Evolutionary conservation across 2,797 vertebrate genomes (phyloP), one percentile per base, ranked within the genome.

Genomic region (Gadopsis bispinosus): DNA sequence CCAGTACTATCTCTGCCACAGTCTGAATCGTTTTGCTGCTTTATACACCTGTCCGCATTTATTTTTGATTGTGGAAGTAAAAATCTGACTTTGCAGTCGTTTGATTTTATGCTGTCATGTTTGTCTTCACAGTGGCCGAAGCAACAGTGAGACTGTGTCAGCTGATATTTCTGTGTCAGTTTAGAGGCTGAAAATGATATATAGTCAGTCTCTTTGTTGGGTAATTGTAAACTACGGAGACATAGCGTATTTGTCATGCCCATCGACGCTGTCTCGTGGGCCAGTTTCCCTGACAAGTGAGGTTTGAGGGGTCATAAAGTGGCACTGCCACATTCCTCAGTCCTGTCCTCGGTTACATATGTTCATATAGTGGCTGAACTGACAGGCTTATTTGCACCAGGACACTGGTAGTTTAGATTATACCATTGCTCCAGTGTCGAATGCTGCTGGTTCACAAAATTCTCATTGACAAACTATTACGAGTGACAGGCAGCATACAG

Each of bases 301-400:
- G 75, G 81, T 88, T 83, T 77, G 47, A 88, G 68, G 78, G 83
- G 63, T 87, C 85, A 89, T 93, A 93, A 92, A 93, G 78, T 47
- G 29, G 11, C 64, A 20, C 56, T 1, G 69, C 73, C 22, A 17
- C 82, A 88, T 92, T 78, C 58, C 75, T 91, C 91, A 91, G 69
- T 29, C 60, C 86, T 62, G 73, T 88, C 72, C 79, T 78, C 76
- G 73, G 80, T 87, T 89, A 86, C 85, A 81, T 91, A 90, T 91
- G 86, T 26, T 26, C 26, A 88, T 90, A 87, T 2, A 54, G 73
- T 67, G 80, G 80, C 75, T 88, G 64, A 89, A 87, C 43, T 83
- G 91, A 90, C 94, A 91, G 90, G 91, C 87, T 90, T 90, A 91
- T 95, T 94, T 93, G 90, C 87, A 86, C 84, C 79, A 58, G 76